Evolutionary conservation across 2,797 vertebrate genomes (phyloP), one percentile per base, ranked within the genome.

Genomic region (Anabas testudineus): DNA sequence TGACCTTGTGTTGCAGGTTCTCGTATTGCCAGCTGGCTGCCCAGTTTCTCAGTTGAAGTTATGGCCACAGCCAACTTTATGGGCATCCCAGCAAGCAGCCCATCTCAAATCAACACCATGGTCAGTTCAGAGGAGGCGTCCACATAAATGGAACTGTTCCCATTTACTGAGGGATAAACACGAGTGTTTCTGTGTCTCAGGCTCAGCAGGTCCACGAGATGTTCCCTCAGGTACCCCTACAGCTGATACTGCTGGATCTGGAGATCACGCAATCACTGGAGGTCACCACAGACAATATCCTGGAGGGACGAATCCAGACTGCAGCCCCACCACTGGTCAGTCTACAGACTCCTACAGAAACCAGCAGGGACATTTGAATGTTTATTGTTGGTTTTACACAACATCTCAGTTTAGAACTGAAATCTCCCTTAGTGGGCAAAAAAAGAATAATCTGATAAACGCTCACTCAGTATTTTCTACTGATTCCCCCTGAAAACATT

Each of bases 161-260:
- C 2, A 12, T 12, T 7, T 10, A 34, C 32, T 4, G 32, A 36
- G 10, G 12, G 9, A 13, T 36, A 34, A 13, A 1, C 34, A 8
- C 37, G 5, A 37, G 15, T 41, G 37, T 41, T 15, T 41, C 6
- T 41, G 94, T 18, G 2, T 48, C 21, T 0, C 83, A 97, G 96
- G 96, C 96, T 41, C 96, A 96, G 85, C 96, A 96, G 87, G 96
- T 97, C 78, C 95, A 96, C 66, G 96, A 96, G 87, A 96, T 97
- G 96, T 97, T 97, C 73, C 96, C 96, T 37, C 96, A 97, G 85
- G 95, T 97, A 28, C 96, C 96, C 0, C 96, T 96, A 70, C 95
- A 96, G 43, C 84, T 96, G 14, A 93, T 97, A 54, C 93, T 96
- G 5, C 96, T 96, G 88, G 96, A 97, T 73, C 91, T 97, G 62